phyloP scores from a whole-genome alignment of 2,797 vertebrate species.

The Coracias cyanogaster region DNA sequence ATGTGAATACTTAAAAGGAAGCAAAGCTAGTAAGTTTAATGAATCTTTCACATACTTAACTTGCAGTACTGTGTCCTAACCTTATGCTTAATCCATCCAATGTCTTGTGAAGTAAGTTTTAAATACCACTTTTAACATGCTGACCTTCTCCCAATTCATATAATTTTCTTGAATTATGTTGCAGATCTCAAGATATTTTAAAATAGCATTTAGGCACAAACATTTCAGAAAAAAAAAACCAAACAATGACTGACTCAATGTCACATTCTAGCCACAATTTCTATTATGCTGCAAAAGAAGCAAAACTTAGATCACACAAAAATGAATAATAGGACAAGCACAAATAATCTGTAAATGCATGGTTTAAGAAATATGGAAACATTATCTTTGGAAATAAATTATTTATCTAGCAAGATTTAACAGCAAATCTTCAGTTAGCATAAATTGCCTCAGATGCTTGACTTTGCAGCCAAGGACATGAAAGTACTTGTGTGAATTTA shows the following conservation, averaged over 20 bases:
- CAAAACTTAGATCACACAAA: background rate
- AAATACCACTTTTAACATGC: background rate
- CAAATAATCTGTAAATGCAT: background rate
- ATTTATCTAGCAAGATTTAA: background rate
- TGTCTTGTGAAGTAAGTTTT: background rate
- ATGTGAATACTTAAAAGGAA: background rate
- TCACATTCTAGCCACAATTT: background rate
- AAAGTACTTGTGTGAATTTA: background rate
- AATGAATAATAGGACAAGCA: background rate
- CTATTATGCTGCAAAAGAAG: background rate
- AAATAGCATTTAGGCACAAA: background rate
- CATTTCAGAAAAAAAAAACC: background rate
- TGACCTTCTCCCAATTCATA: background rate
- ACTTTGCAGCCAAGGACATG: background rate
- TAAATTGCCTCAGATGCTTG: background rate
- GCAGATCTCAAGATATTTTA: background rate
- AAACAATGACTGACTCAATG: background rate
- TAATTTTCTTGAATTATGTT: background rate
- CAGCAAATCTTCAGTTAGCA: background rate
- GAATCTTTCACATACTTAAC: background rate
- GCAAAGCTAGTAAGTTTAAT: background rate
- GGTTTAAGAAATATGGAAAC: background rate
- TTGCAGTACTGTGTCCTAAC: background rate
- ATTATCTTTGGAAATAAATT: background rate
- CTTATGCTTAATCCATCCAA: background rate